These are phyloP conservation scores for Poecilia gillii DNA, from an alignment of 2,797 vertebrate species.

Conservation along the genomic window DNA sequence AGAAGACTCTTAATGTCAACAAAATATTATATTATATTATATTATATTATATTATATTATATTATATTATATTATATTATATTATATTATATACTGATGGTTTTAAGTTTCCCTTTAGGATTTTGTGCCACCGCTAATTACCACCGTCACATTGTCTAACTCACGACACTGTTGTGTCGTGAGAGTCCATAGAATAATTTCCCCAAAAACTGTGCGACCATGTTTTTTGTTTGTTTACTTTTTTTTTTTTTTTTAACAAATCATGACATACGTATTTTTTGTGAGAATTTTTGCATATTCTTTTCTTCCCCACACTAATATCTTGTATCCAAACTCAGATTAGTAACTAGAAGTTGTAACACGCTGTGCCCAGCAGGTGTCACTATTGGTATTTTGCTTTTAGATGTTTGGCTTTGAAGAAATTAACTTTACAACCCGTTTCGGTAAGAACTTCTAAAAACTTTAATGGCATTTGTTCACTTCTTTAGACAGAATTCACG, in stretches of 20 bases:
- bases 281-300: no score
- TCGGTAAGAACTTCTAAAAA: background rate
- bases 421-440: background rate
- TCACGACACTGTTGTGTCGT: background rate
- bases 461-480: background rate
- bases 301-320: no score
- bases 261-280: background rate
- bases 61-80: background rate
- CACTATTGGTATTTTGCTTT: background rate
- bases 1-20: slow-evolving; percentile 3
- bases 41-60: background rate
- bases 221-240: background rate
- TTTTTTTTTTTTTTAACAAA: background rate
- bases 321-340: background rate
- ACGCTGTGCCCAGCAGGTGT: background rate
- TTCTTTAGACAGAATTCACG: background rate
- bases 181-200: background rate
- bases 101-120: background rate
- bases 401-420: background rate
- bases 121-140: background rate
- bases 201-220: background rate
- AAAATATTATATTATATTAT: background rate
- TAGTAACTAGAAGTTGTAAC: background rate
- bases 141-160: no score
- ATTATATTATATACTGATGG: background rate